Base-by-base conservation (phyloP, 30 jellyfish, hydroid and myxozoan species). In the Clytia hemisphaerica region DNA sequence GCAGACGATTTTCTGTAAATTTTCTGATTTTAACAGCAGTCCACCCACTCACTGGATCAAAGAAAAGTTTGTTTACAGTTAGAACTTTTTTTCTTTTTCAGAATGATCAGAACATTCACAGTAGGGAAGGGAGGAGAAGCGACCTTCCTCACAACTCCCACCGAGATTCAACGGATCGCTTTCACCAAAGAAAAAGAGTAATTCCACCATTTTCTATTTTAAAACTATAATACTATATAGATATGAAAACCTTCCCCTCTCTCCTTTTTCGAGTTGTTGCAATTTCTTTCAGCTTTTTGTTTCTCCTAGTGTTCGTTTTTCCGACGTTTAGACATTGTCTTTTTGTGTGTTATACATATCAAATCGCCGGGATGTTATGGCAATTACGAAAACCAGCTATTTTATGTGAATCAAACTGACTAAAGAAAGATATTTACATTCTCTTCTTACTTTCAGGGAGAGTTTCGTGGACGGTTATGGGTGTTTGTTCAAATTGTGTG, bases 111-210 rank as follows among this genome's bases (percentile, higher is more conserved):
- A 19, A 90, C 98, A 4, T 90, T 90, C 45, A 75, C 94, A 55
- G 71, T 90, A 60, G 98, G 98, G n/a, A 75, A 77, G 50, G 95
- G 93, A 7, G 98, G 98, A 3, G 98, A 90, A 55, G 95, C 95
- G 32, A 80, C 73, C 1, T 90, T 75, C 61, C 75, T 90, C 27
- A 68, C 94, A 5, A 75, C 98, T 1, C 98, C 98, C 1, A 66
- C 94, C 3, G 98, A 90, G 65, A 80, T 90, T 32, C 98, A 90
- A 54, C 61, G 95, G 53, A 67, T 82, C 34, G 93, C 92, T 14
- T 77, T 90, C 60, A 77, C 95, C 14, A 67, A 82, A 65, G 57
- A 55, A 30, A 90, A 80, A 32, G 93, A 82, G 80, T 83, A 59
- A 49, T 78, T 64, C 42, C 63, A 53, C 49, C 60, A 0, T 32